Evolutionary conservation across 2,888 invertebrate genomes (phyloP), one percentile per base, ranked within the genome.

Genomic region (Plagodis pulveraria): DNA sequence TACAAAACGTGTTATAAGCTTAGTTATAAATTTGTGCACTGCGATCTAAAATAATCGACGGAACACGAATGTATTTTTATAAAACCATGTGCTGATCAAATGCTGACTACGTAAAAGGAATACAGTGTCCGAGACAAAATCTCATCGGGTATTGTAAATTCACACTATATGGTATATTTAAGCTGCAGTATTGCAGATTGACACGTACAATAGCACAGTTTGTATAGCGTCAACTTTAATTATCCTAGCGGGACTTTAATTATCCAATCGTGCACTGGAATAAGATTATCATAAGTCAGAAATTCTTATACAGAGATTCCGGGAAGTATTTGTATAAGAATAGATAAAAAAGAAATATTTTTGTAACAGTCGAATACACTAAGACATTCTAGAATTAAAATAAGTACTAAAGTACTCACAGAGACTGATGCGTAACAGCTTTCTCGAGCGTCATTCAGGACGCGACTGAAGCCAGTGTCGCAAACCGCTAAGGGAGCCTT

Each of bases 391-490:
- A 9, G 32, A 7, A 32, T 41, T 41, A 41, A 41, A 41, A 36
- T 36, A 36, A 41, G 5, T 6, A 41, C 9, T 10, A 42, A 42
- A 6, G 12, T 11, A 59, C 65, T 65, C n/a, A 65, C 65, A 46
- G 38, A 56, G 42, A 46, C 32, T 42, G 8, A 10, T 10, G 6
- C 7, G 6, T n/a, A 58, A 44, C 58, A 51, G 33, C 58, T 50
- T 52, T 42, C 44, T 47, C 44, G 42, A 40, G 33, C 58, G 41
- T 61, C 52, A 62, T 62, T 62, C 62, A 55, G 58, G 57, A 58
- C 50, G 46, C 54, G 55, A 69, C 66, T 69, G 69, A 56, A 62
- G 51, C 44, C 41, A 38, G 54, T 45, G 44, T 22, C 42, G 34
- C 11, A 50, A 48, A 5, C 10, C 40, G 40, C 47, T 42, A 45